Percentiles rank a stretch among this genome's conserved stretches.
phyloP scores from a whole-genome alignment of 2,797 vertebrate species.

The Takifugu rubripes region DNA sequence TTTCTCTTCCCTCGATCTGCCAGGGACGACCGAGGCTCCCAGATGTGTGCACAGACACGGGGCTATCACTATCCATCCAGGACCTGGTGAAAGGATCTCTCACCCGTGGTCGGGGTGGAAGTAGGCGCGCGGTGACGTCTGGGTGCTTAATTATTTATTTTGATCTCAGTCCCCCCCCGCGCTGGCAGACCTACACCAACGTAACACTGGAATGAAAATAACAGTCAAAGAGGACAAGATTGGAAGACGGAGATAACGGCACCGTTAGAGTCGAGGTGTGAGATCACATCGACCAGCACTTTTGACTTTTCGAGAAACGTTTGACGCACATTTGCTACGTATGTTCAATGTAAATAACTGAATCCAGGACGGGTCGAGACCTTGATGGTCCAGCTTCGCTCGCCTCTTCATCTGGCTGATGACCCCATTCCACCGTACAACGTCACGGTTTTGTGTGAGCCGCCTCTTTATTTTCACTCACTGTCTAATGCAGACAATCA shows the following conservation, averaged over 20 bases:
- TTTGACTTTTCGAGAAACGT: constrained; percentile 32
- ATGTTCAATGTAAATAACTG: too few species aligned
- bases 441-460: constrained; percentile 56
- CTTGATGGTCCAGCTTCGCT: too few species aligned
- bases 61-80: constrained; percentile 86
- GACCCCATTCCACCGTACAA: neutral
- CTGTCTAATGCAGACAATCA: constrained; percentile 71
- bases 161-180: constrained; percentile 16
- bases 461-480: constrained; percentile 63
- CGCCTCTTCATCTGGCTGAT: too few species aligned
- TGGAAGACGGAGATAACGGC: constrained; percentile 14
- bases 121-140: constrained; percentile 70
- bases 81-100: constrained; percentile 84
- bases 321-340: too few species aligned
- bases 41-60: constrained; percentile 78
- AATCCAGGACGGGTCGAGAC: too few species aligned
- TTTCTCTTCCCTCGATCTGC: constrained; percentile 69
- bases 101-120: constrained; percentile 82
- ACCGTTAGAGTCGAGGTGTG: constrained; percentile 28
- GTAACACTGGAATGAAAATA: constrained; percentile 19
- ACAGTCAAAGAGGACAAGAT: neutral
- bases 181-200: constrained; percentile 24
- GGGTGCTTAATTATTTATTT: constrained; percentile 19
- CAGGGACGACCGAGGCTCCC: constrained; percentile 78
- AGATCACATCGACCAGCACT: constrained; percentile 33